Evolutionary conservation across 1,140 invertebrate genomes (phyloP), one percentile per base, ranked within the genome.

Genomic region (Druon quercuslanigerum): DNA sequence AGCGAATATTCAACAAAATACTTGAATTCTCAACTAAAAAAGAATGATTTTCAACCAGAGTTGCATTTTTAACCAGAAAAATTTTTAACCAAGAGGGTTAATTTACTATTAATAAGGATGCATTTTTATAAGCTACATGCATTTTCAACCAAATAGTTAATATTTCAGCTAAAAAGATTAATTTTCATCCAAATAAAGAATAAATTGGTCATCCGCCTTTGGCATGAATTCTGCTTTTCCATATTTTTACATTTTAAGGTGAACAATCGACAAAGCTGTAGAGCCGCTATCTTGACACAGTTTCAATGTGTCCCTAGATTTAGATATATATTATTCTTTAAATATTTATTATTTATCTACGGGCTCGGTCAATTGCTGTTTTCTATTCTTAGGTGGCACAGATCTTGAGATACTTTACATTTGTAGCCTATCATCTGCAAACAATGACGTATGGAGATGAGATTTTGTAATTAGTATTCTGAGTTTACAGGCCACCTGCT

Each of bases 401-500:
- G 73, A 79, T 79, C 51, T 79, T 78, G 54, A 40, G 71, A 73
- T 79, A 52, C 51, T 79, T 75, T 79, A 79, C 46, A 80, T 83
- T 80, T 70, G 73, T 11, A 78, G 76, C 20, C 70, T 50, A 82
- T 78, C 78, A 83, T 80, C 79, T 79, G 52, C 75, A 73, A 84
- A 83, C 76, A 80, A 82, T 81, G 76, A 81, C 82, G 56, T 46
- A 78, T 79, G 75, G 77, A 74, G 60, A 77, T 82, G 79, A 84
- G 81, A 19, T 82, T 83, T 80, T 73, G 46, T 76, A 84, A 82
- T 85, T 77, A 84, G 83, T 76, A 51, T 80, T 76, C 50, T 66
- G 19, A 17, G 25, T 74, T 50, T 74, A n/a, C 14, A 71, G 33
- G 46, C 13, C n/a, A 14, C 13, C 7, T 46, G 40, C 40, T 9